A percentile compares a stretch with the other conserved stretches of the same genome.
Conservation (phyloP, 64 coral and sea anemone genomes). For the Montipora foliosa region DNA sequence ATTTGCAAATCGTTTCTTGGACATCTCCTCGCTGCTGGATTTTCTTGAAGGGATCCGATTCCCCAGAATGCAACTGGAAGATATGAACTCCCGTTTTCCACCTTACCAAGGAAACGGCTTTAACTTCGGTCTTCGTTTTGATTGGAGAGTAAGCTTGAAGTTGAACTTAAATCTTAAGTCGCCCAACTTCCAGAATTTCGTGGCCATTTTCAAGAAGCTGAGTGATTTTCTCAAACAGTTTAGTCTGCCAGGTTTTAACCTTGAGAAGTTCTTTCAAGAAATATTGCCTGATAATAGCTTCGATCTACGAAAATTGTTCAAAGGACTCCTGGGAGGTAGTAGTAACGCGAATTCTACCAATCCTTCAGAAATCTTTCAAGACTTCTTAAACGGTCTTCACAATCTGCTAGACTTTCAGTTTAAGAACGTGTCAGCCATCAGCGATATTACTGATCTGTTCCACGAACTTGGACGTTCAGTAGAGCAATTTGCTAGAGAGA, state of each 20-base stretch:
- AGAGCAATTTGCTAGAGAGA: slow-evolving; percentile 44
- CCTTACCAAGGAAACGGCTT: neutral
- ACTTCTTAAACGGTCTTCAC: slow-evolving; percentile 50
- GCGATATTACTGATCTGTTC: slow-evolving; percentile 69
- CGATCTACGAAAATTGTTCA: slow-evolving; percentile 41
- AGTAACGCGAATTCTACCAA: slow-evolving; percentile 18
- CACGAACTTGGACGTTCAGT: slow-evolving; percentile 57
- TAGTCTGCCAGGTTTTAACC: slow-evolving; percentile 61
- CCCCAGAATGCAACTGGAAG: slow-evolving; percentile 52
- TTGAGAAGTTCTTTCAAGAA: slow-evolving; percentile 75
- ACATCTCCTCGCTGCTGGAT: slow-evolving; percentile 79
- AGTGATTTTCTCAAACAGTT: slow-evolving; percentile 73
- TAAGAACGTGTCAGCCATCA: slow-evolving; percentile 72
- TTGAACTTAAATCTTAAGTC: slow-evolving; percentile 78
- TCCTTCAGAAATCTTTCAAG: slow-evolving; percentile 61
- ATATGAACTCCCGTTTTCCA: slow-evolving; percentile 43
- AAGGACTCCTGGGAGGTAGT: slow-evolving; percentile 38
- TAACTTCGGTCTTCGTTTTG: slow-evolving; percentile 91
- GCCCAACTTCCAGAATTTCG: slow-evolving; percentile 69
- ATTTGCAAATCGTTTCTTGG: slow-evolving; percentile 83
- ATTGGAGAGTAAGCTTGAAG: slow-evolving; percentile 85
- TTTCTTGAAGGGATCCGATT: slow-evolving; percentile 60
- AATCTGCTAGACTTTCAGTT: slow-evolving; percentile 56
- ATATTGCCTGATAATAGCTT: slow-evolving; percentile 69
- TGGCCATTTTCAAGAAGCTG: slow-evolving; percentile 50